Evolutionary conservation across 2,888 invertebrate species (phyloP).

Genomic region (Eupsilia transversa): DNA sequence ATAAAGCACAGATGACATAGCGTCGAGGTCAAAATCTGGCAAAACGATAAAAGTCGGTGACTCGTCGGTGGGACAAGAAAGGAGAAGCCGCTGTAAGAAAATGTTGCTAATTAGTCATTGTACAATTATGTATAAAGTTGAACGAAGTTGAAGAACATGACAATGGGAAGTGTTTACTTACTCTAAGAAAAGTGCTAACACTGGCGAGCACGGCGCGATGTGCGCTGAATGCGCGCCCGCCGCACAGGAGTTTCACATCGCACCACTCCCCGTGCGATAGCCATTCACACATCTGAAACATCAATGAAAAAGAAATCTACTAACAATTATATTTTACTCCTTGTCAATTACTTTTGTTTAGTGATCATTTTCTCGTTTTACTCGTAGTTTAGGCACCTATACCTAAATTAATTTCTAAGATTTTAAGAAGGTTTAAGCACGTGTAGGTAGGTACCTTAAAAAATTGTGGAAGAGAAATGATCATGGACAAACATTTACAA

Average conservation of each 20-base stretch:
- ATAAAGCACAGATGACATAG: conserved; percentile 92
- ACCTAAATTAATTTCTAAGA: too few relatives aligned
- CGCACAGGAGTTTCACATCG: conserved; percentile 92
- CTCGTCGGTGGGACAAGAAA: conserved; percentile 81
- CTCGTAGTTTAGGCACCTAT: not conserved
- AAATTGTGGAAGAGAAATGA: conserved; percentile 5
- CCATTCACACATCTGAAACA: conserved; percentile 86
- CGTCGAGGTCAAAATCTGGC: conserved; percentile 91
- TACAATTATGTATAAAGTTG: conserved; percentile 4
- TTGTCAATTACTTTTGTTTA: not conserved
- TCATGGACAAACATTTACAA: conserved; percentile 50
- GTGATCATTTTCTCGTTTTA: not conserved
- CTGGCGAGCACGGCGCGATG: conserved; percentile 93
- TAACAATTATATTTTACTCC: conserved; percentile 8
- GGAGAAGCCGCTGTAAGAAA: conserved; percentile 78
- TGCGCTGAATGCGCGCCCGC: conserved; percentile 91
- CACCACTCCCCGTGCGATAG: conserved; percentile 85
- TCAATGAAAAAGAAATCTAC: conserved; percentile 58
- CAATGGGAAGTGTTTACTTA: conserved; percentile 72
- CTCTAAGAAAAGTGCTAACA: conserved; percentile 92
- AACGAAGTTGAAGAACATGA: conserved; percentile 15
- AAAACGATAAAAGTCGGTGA: conserved; percentile 92
- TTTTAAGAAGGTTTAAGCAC: conserved; percentile 3
- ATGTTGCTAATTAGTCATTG: conserved; percentile 41
- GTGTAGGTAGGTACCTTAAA: too few relatives aligned